Percentiles rank a stretch among this genome's conserved stretches.
Conservation (phyloP, 2,888 invertebrate genomes). For the Phortica magna region DNA sequence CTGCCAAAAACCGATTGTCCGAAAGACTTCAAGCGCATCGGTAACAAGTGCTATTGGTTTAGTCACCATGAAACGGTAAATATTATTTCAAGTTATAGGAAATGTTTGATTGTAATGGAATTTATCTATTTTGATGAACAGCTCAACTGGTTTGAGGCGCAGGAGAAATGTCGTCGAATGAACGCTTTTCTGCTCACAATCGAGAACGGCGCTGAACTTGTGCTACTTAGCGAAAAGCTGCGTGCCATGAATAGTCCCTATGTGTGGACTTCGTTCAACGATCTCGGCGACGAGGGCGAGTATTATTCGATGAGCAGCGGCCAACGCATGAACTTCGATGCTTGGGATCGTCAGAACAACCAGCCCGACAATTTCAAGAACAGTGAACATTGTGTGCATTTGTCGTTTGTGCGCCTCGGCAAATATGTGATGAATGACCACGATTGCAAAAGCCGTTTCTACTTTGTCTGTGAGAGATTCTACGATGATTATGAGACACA, state of each 20-base stretch:
- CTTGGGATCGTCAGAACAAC: neutral
- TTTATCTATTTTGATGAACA: no score
- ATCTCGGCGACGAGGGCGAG: neutral
- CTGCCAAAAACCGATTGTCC: neutral
- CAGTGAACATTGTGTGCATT: constrained; percentile 9
- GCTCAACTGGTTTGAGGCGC: constrained; percentile 4
- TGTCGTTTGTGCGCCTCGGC: neutral
- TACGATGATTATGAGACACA: neutral
- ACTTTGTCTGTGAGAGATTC: neutral
- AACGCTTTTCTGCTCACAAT: neutral
- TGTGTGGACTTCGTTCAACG: neutral
- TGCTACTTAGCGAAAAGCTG: neutral
- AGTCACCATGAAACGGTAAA: neutral
- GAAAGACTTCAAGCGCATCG: neutral
- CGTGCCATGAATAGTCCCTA: neutral
- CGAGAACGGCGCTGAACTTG: neutral
- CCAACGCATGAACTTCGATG: neutral
- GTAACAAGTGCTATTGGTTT: neutral
- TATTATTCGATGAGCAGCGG: constrained; percentile 6
- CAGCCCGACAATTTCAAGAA: neutral
- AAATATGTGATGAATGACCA: neutral
- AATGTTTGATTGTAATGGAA: neutral
- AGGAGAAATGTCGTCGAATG: neutral
- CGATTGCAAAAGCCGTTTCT: neutral
- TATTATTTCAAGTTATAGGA: neutral